phyloP scores from a whole-genome alignment of 2,888 invertebrate species.

The Phalera bucephala region DNA sequence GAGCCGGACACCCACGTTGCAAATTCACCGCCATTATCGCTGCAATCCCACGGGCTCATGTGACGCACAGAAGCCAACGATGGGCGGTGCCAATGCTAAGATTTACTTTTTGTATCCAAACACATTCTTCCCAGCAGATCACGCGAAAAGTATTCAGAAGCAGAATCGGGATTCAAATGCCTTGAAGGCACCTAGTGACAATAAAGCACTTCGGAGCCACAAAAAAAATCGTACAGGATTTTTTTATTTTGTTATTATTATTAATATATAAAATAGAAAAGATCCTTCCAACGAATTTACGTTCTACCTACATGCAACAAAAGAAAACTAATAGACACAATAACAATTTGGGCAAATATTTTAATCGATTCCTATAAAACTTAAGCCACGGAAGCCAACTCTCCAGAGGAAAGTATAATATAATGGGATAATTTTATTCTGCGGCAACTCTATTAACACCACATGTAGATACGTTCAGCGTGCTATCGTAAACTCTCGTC shows the following conservation, averaged over 20 bases:
- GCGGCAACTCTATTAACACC: constrained; percentile 50
- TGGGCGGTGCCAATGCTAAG: constrained; percentile 56
- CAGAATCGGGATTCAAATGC: constrained; percentile 21
- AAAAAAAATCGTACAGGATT: too few relatives aligned
- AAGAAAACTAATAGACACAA: not conserved
- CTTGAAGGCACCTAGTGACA: constrained; percentile 17
- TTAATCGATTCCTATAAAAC: constrained; percentile 16
- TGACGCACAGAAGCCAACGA: constrained; percentile 68
- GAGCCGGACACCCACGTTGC: constrained; percentile 77
- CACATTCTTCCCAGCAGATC: constrained; percentile 59
- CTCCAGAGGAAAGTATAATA: constrained; percentile 32
- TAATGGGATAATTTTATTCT: constrained; percentile 36
- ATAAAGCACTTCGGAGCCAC: constrained; percentile 1
- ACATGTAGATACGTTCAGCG: constrained; percentile 34
- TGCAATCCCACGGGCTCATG: constrained; percentile 73
- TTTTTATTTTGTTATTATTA: too few relatives aligned
- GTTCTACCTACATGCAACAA: not conserved
- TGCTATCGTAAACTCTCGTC: constrained; percentile 52
- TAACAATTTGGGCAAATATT: constrained; percentile 5
- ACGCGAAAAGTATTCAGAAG: constrained; percentile 43
- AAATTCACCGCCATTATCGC: constrained; percentile 63
- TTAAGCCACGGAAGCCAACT: constrained; percentile 24
- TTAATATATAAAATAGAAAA: too few relatives aligned
- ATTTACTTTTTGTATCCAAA: constrained; percentile 60
- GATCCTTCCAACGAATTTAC: not conserved